Evolutionary conservation across 2,113 vertebrate species (phyloP).

Genomic region (Sus scrofa): DNA sequence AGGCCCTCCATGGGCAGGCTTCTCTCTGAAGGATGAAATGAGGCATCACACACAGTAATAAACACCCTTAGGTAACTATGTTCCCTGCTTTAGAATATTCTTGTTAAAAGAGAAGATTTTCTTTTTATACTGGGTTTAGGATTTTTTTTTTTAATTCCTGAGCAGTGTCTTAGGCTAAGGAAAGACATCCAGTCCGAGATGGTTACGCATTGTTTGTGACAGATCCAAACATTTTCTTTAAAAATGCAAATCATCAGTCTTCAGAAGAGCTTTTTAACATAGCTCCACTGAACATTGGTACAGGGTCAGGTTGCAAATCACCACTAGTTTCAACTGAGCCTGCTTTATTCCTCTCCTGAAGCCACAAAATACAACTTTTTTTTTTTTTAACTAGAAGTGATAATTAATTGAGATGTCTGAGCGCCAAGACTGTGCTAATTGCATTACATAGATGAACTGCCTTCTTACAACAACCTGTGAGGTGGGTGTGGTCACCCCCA

Average conservation of each 20-base stretch:
- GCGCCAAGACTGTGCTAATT: background rate
- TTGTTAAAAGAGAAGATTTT: background rate
- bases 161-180: background rate
- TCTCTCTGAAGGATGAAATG: background rate
- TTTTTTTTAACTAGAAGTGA: background rate
- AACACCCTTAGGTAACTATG: background rate
- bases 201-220: background rate
- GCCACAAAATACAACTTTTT: too few relatives aligned
- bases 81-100: background rate
- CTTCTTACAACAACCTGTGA: background rate
- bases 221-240: background rate
- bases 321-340: background rate
- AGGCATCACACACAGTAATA: background rate
- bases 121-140: constrained; percentile 8
- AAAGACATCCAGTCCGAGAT: background rate
- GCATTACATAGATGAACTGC: background rate
- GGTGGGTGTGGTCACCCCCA: background rate
- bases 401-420: background rate
- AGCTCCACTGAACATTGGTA: background rate
- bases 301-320: background rate
- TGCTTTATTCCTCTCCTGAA: background rate
- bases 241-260: constrained; percentile 2
- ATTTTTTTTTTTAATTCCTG: background rate
- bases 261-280: background rate
- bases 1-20: too few relatives aligned